These are phyloP conservation scores for Lateolabrax maculatus DNA, from an alignment of 2,797 vertebrate genomes.

Conservation along the genomic window DNA sequence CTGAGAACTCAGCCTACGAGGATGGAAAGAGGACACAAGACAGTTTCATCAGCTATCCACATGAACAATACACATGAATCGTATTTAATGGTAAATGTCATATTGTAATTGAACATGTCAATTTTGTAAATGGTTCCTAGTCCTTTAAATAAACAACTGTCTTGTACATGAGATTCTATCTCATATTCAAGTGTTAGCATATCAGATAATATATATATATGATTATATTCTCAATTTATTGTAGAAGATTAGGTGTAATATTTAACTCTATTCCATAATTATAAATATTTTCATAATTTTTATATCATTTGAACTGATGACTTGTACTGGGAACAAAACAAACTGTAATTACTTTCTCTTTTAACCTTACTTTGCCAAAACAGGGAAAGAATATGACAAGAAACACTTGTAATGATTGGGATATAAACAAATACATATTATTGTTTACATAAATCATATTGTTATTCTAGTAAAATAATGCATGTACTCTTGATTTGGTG, in stretches of 20 bases:
- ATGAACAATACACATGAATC: background rate
- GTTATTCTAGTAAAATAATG: slow-evolving; percentile 14
- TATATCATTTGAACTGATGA: slow-evolving; percentile 10
- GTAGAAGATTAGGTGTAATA: background rate
- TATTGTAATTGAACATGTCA: background rate
- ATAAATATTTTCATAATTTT: background rate
- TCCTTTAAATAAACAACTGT: slow-evolving; percentile 10
- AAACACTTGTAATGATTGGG: background rate
- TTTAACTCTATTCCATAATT: background rate
- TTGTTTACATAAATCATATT: background rate
- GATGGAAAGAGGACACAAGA: slow-evolving; percentile 37
- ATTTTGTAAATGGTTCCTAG: background rate
- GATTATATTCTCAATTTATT: background rate
- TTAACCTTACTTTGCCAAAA: background rate
- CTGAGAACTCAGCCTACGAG: slow-evolving; percentile 94
- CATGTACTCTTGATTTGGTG: slow-evolving; percentile 28
- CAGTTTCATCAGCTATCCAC: background rate
- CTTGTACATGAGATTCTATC: no score
- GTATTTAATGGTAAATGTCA: background rate
- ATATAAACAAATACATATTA: background rate
- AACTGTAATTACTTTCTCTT: background rate
- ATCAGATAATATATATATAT: background rate
- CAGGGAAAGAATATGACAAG: background rate
- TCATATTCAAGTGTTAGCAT: background rate
- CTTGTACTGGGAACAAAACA: slow-evolving; percentile 9